Percentiles rank a stretch among this genome's conserved stretches.
Conservation (phyloP, 1,140 invertebrate genomes). For the Elymnias hypermnestra region DNA sequence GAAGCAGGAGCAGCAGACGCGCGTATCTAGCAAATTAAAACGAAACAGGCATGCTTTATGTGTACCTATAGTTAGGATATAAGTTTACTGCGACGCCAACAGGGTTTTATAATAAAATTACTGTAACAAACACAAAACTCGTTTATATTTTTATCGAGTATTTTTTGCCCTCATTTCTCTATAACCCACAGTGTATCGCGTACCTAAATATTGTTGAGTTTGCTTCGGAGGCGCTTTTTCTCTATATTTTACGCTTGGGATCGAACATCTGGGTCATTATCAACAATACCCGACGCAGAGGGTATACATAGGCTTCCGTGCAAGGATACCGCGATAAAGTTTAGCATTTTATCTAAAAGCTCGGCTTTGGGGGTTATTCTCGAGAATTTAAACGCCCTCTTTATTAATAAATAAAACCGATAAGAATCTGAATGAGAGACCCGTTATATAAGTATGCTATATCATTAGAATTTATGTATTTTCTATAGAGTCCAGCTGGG, state of each 20-base stretch:
- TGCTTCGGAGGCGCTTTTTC: slow-evolving; percentile 15
- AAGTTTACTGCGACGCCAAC: neutral
- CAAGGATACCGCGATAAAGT: slow-evolving; percentile 21
- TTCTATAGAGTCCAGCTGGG: too few relatives aligned
- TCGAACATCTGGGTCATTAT: slow-evolving; percentile 27
- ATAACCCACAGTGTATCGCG: slow-evolving; percentile 10
- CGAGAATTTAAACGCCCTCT: slow-evolving; percentile 5
- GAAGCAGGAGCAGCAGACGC: too few relatives aligned
- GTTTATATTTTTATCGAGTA: neutral
- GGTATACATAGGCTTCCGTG: slow-evolving; percentile 11
- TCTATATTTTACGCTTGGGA: slow-evolving; percentile 26
- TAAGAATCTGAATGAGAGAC: neutral
- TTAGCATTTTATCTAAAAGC: slow-evolving; percentile 21
- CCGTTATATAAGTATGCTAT: too few relatives aligned
- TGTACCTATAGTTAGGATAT: neutral
- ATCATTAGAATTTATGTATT: too few relatives aligned
- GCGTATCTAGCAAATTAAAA: too few relatives aligned
- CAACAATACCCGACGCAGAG: slow-evolving; percentile 13
- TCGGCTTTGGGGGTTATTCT: slow-evolving; percentile 4
- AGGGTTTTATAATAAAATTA: neutral
- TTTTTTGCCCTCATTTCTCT: neutral
- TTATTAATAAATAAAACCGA: slow-evolving; percentile 3
- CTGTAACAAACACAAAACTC: too few relatives aligned
- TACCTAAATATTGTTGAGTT: slow-evolving; percentile 4
- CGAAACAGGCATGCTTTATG: too few relatives aligned